Base-by-base conservation (phyloP, 2,113 vertebrate genomes). In the Phasianus colchicus region DNA sequence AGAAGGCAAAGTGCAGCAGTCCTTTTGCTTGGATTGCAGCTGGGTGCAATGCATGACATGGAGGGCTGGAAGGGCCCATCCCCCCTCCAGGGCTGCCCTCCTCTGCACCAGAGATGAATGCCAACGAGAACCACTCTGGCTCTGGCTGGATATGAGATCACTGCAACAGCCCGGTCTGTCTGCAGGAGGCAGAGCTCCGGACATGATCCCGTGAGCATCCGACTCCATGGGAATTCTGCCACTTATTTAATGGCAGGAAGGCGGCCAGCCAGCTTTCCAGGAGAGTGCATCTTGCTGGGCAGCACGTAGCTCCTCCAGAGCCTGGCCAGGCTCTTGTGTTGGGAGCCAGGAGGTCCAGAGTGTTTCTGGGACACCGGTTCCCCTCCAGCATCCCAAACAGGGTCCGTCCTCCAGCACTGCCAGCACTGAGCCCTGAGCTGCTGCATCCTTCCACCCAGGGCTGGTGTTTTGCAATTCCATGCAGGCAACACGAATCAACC, bases 71-170 rank as follows among this genome's bases (percentile, higher is more conserved):
- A 15, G 66, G 19, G 93, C 36, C 52, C 13, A 25, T 13, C 15
- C 9, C 32, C 43, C 10, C 16, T 16, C 24, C 1, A 2, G 9
- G 18, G 36, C 42, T 36, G 42, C 40, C 25, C 27, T 57, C n/a
- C 60, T 29, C 8, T 29, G 14, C 20, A 64, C 32, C 2, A 2
- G 32, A 63, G 64, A 65, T 45, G 36, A 70, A 19, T 2, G 19
- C 48, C 30, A 11, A 14, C 0, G 2, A 29, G 24, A 78, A 16
- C 38, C 0, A 0, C 67, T 25, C 10, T 0, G 1, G 27, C 27
- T 76, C 67, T 36, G 0, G 1, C 73, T 42, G 34, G 4, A 13
- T 71, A 73, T 0, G 8, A 42, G 73, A 74, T 48, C 83, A 2
- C 86, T 66, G 80, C 83, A 40, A 47, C 75, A 91, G 65, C 57